Percentiles rank a stretch among this genome's conserved stretches.
Evolutionary conservation across 2,888 invertebrate species (phyloP).

Genomic region (Ditylenchus weischeri): DNA sequence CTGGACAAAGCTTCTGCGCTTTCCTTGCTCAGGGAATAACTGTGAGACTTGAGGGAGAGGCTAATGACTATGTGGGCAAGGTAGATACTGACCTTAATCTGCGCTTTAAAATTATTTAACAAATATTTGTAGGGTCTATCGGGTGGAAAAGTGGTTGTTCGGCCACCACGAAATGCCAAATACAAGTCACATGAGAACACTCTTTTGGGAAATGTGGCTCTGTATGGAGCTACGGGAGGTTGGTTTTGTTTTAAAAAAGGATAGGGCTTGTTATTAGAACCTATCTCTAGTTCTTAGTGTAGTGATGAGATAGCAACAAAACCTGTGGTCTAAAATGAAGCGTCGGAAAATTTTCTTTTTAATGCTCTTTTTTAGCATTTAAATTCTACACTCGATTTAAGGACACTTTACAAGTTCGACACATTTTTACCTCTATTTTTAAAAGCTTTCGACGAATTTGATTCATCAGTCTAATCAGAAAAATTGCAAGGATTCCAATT

Average conservation of each 20-base stretch:
- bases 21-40: constrained; percentile 86
- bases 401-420: no score
- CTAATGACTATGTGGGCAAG: constrained; percentile 96
- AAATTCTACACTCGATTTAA: no score
- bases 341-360: no score
- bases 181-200: constrained; percentile 91
- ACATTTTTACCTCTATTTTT: no score
- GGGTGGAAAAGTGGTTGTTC: constrained; percentile 87
- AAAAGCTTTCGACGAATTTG: no score
- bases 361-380: no score
- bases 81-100: constrained; percentile 56
- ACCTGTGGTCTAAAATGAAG: no score
- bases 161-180: constrained; percentile 74
- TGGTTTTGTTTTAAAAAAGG: neutral
- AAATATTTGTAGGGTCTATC: constrained; percentile 72
- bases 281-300: no score
- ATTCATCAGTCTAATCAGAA: no score
- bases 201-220: constrained; percentile 93
- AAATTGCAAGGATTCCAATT: no score
- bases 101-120: neutral
- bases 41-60: constrained; percentile 88
- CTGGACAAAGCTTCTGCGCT: constrained; percentile 98
- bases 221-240: constrained; percentile 94
- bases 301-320: no score
- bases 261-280: no score